Conservation (phyloP, 2,113 vertebrate genomes). For the Phalacrocorax pelagicus region DNA sequence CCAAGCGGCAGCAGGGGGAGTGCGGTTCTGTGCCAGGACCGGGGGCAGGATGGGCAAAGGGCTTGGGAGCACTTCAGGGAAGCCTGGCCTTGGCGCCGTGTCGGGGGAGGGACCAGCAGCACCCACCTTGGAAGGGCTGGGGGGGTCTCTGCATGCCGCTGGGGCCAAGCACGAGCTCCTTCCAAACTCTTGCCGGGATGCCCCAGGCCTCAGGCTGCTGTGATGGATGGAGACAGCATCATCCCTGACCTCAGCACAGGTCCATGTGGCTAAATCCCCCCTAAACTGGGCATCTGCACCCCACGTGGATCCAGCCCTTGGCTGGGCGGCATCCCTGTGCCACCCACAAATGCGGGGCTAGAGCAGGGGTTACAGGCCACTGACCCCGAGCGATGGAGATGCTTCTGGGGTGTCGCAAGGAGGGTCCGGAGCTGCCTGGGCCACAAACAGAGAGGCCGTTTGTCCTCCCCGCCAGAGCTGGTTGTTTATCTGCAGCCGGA, state of each 20-base stretch:
- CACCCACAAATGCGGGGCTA: accelerated
- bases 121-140: neutral
- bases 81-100: accelerated
- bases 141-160: neutral
- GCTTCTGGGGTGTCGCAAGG: neutral
- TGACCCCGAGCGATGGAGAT: accelerated
- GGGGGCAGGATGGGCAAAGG: neutral
- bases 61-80: neutral
- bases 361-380: accelerated
- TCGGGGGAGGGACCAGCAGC: accelerated
- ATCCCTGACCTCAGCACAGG: accelerated
- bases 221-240: neutral
- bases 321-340: neutral
- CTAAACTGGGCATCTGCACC: neutral
- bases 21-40: neutral
- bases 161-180: neutral
- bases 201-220: accelerated
- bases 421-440: neutral
- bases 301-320: accelerated
- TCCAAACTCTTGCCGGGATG: neutral
- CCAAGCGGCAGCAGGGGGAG: accelerated
- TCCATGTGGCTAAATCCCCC: neutral
- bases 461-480: neutral
- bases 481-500: slow-evolving; percentile 51
- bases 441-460: slow-evolving; percentile 30